A percentile compares a stretch with the other conserved stretches of the same genome.
Conservation (phyloP, 2,797 vertebrate genomes). For the Tadarida brasiliensis region DNA sequence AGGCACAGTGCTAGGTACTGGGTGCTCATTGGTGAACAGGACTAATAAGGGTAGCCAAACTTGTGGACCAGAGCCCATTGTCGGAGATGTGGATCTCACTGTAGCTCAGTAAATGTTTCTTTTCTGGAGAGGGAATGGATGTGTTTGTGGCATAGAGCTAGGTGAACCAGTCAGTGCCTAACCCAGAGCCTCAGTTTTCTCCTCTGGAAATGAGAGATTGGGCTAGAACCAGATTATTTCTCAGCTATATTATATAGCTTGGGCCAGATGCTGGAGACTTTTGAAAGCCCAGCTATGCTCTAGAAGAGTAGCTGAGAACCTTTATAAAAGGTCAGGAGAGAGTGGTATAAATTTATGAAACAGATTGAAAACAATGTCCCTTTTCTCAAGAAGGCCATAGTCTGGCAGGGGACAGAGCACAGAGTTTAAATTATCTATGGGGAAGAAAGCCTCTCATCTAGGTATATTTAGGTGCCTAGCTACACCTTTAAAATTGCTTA, state of each 20-base stretch:
- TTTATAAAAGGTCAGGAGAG: background rate
- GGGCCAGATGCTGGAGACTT: background rate
- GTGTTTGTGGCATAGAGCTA: background rate
- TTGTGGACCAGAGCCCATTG: background rate
- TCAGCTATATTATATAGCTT: background rate
- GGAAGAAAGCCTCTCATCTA: background rate
- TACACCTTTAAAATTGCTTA: background rate
- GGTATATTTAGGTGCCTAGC: background rate
- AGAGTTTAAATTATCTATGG: background rate
- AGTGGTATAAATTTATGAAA: background rate
- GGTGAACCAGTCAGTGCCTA: background rate
- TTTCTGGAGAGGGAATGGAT: background rate
- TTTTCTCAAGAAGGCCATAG: background rate
- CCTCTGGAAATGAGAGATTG: background rate
- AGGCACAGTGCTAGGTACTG: background rate
- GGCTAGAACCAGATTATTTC: background rate
- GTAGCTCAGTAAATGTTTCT: background rate
- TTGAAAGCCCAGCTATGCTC: background rate
- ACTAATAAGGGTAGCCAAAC: background rate
- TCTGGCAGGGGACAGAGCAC: background rate
- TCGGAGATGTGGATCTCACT: background rate
- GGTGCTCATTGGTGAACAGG: background rate
- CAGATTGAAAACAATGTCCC: background rate
- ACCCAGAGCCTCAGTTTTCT: background rate
- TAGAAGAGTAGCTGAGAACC: background rate